Conservation (phyloP, 2,797 vertebrate genomes). For the Delichon dasypus region DNA sequence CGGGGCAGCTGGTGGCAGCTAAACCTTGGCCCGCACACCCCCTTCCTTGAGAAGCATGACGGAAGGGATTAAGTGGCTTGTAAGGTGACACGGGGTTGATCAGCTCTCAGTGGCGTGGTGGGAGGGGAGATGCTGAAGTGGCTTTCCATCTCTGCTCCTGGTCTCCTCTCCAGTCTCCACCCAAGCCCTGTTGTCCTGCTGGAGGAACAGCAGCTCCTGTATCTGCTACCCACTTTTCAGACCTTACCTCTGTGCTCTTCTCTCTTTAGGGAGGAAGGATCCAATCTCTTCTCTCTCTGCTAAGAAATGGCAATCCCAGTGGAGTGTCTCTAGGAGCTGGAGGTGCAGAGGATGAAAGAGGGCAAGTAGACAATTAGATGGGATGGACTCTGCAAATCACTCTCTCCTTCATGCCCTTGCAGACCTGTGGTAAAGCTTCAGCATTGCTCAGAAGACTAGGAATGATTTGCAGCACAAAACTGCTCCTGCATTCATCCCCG, state of each 20-base stretch:
- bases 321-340: not conserved
- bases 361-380: not conserved
- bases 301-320: not conserved
- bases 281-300: not conserved
- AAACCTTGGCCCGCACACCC: slow-evolving; percentile 37
- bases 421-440: not conserved
- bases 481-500: not conserved
- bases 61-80: slow-evolving; percentile 63
- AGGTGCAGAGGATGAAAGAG: not conserved
- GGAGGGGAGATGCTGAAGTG: slow-evolving; percentile 29
- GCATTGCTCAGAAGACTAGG: not conserved
- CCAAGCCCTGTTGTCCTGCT: not conserved
- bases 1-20: slow-evolving; percentile 52
- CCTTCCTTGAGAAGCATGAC: slow-evolving; percentile 64
- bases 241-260: not conserved
- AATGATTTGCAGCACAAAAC: not conserved
- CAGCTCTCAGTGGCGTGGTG: not conserved
- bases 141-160: slow-evolving; percentile 11
- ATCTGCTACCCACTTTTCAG: not conserved
- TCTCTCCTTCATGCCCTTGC: not conserved
- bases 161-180: not conserved
- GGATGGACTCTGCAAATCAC: not conserved
- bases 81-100: slow-evolving; percentile 69
- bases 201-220: not conserved
- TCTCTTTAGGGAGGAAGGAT: not conserved